Evolutionary conservation across 2,797 vertebrate genomes (phyloP).

Genomic region (Syngnathus rostellatus): DNA sequence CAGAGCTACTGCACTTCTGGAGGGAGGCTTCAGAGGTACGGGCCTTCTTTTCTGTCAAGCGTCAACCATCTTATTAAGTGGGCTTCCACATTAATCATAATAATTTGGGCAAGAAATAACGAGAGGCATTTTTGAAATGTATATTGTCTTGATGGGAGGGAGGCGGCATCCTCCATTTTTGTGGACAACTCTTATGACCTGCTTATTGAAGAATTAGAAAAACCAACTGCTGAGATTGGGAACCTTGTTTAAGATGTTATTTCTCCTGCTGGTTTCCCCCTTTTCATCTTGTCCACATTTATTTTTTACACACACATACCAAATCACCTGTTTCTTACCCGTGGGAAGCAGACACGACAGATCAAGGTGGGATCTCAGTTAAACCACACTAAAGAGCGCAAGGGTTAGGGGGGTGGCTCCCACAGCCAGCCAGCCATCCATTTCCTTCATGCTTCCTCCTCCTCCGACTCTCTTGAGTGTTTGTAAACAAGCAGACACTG

Average conservation of each 20-base stretch:
- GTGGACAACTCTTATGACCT: too few relatives aligned
- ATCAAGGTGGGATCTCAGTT: constrained; percentile 70
- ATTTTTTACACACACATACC: constrained; percentile 53
- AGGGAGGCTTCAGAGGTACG: constrained; percentile 95
- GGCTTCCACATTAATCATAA: too few relatives aligned
- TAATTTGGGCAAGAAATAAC: too few relatives aligned
- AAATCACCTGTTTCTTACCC: constrained; percentile 40
- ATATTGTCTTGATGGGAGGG: too few relatives aligned
- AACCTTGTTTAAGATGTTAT: not conserved
- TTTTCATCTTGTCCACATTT: constrained; percentile 44
- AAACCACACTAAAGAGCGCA: constrained; percentile 44
- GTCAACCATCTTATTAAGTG: too few relatives aligned
- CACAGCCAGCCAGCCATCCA: constrained; percentile 20
- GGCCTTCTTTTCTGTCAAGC: not conserved
- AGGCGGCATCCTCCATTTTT: too few relatives aligned
- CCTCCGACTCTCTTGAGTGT: constrained; percentile 46
- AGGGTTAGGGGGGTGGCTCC: constrained; percentile 31
- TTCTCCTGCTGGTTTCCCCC: not conserved
- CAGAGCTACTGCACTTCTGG: constrained; percentile 90
- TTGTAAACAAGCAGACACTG: constrained; percentile 62
- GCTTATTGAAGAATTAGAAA: too few relatives aligned
- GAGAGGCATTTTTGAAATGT: too few relatives aligned
- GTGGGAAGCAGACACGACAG: constrained; percentile 42
- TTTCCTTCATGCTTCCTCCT: constrained; percentile 25
- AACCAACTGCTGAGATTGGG: not conserved